A percentile compares a stretch with the other conserved stretches of the same genome.
phyloP scores from a whole-genome alignment of 1,140 invertebrate genomes.

The Apis mellifera region DNA sequence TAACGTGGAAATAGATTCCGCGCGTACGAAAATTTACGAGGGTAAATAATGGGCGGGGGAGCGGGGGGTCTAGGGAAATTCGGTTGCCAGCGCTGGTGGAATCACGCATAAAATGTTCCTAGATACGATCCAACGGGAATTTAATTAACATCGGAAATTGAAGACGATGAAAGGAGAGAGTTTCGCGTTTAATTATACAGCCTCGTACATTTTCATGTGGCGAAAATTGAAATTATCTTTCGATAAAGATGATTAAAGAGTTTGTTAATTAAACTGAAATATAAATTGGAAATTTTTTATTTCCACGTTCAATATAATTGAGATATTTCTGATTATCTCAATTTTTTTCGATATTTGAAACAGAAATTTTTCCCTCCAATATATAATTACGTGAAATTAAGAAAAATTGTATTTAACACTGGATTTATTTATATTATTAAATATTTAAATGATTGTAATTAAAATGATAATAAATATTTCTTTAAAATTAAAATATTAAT shows the following conservation, averaged over 20 bases:
- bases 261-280: not conserved
- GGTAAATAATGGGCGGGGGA: constrained; percentile 4
- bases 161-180: too few species aligned
- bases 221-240: not conserved
- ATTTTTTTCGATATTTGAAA: not conserved
- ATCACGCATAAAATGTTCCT: not conserved
- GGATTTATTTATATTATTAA: too few species aligned
- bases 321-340: not conserved
- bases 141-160: not conserved
- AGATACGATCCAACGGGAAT: not conserved
- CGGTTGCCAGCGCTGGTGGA: constrained; percentile 7
- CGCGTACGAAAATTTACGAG: constrained; percentile 41
- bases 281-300: too few species aligned
- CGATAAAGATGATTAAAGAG: too few species aligned
- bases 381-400: too few species aligned
- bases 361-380: too few species aligned
- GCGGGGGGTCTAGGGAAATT: not conserved
- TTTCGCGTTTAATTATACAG: not conserved
- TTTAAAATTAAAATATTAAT: too few species aligned
- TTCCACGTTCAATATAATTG: too few species aligned
- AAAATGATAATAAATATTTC: too few species aligned
- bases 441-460: too few species aligned
- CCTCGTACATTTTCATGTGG: not conserved
- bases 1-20: constrained; percentile 45
- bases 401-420: too few species aligned